Conservation (phyloP, 2,797 vertebrate species). For the Emys orbicularis region DNA sequence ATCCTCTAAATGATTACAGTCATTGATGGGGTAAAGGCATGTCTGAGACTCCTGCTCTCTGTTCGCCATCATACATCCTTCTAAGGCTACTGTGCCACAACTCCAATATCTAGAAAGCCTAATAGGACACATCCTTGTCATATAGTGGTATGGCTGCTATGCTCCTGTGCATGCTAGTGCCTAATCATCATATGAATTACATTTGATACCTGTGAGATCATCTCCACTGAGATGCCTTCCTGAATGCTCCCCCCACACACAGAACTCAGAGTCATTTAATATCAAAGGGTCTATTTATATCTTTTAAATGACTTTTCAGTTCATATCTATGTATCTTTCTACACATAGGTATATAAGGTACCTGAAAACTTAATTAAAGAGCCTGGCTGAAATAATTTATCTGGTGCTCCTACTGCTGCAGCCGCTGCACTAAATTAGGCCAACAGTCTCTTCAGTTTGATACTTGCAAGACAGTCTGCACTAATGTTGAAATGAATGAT, state of each 20-base stretch:
- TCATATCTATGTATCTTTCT: background rate
- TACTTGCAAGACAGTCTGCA: background rate
- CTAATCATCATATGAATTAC: background rate
- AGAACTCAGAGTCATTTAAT: background rate
- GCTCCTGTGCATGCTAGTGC: background rate
- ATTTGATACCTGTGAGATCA: constrained; percentile 28
- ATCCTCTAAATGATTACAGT: background rate
- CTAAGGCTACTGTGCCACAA: background rate
- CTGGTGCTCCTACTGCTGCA: background rate
- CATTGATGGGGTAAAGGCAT: background rate
- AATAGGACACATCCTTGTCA: background rate
- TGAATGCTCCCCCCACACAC: background rate
- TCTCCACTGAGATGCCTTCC: background rate
- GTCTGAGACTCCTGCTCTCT: background rate
- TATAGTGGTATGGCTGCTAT: background rate
- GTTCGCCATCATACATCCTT: background rate
- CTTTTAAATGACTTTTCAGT: background rate
- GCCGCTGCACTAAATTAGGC: background rate
- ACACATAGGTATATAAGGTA: background rate
- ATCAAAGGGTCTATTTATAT: constrained; percentile 10
- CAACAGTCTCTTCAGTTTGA: background rate
- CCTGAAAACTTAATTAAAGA: constrained; percentile 11
- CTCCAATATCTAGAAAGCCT: background rate
- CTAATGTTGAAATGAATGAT: background rate
- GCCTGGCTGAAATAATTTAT: background rate